Base-by-base conservation (phyloP, 2,113 vertebrate genomes). In the Gyps fulvus region DNA sequence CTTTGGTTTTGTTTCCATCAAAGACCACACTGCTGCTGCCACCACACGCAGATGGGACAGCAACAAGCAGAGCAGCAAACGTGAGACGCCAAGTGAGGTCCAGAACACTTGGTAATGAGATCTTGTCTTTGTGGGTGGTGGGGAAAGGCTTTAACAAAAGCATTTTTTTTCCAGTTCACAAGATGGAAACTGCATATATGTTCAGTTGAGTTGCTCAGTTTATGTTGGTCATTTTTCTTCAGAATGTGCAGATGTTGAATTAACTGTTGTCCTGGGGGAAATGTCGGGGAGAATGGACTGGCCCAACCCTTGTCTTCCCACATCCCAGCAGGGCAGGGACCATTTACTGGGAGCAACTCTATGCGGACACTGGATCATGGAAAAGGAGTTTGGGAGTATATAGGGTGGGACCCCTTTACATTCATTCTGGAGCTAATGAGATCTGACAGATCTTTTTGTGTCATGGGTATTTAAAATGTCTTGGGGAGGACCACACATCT, bases 41-140 rank as follows among this genome's bases (percentile, higher is more conserved):
- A 26, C 78, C 55, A 8, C 19, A 58, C 0, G 3, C 63, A 23
- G 59, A 6, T 7, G 16, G 63, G 45, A 31, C 0, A 1, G 71
- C 42, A 43, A 31, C 50, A 32, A 38, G 47, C 10, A 43, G 29
- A 78, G 54, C 74, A 83, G 79, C 27, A 6, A 38, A 49, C 4
- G 21, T 18, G 59, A 77, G 42, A 58, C 25, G 22, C 16, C 49
- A 31, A 31, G 27, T 1, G 38, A 89, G 45, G 34, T 21, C 50
- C 57, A 21, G 26, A 18, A 25, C 38, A 13, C 9, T 10, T 7
- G 62, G 45, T 14, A 80, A n/a, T 3, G 38, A 32, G 25, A 42
- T 26, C 18, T 43, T 29, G 62, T 27, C 57, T 89, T 47, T 23
- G 19, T 21, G 77, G 16, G 34, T 61, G 43, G 27, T 49, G 42